Evolutionary conservation across 2,113 vertebrate genomes (phyloP), one percentile per base, ranked within the genome.

Genomic region (Pterocles burchelli): DNA sequence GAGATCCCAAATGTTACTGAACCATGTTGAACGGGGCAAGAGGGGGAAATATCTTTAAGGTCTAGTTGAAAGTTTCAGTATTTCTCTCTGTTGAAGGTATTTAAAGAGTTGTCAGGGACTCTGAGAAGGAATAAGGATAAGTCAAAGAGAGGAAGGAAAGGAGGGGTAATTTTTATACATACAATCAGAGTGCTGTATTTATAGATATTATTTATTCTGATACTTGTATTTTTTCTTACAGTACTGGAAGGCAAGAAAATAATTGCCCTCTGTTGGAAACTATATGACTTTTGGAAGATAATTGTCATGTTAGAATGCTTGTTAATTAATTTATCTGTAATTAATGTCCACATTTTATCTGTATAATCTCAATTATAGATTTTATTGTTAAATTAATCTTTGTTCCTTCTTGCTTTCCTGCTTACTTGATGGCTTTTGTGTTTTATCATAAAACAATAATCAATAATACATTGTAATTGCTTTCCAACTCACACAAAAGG

Each of bases 131-230:
- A 59, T 75, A 90, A 96, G 17, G 68, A 77, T 51, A 87, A 75
- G 46, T 71, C 33, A 55, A 68, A 55, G 65, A 88, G 55, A 74
- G 29, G 17, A 90, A 81, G 49, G 58, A 76, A 85, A 34, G 68
- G 80, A 86, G 81, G 57, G 57, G 41, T 61, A 82, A 85, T 63
- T 97, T 96, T 97, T 94, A 43, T 96, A 95, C 6, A 3, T 78
- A 68, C 36, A 80, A 72, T 75, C 51, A 92, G 92, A 95, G 73
- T 71, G 55, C 46, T 97, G 82, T 90, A 90, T 96, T 95, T 95
- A 90, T 92, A 94, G 66, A 94, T 49, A 85, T 91, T 84, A 94
- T 91, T 95, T 97, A 89, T 97, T 97, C 94, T 96, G 93, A 94
- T 96, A 90, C 73, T 91, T 93, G 71, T 93, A 89, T 95, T 94